A percentile compares a stretch with the other conserved stretches of the same genome.
phyloP scores from a whole-genome alignment of 1,140 invertebrate species.

The Cephus cinctus region DNA sequence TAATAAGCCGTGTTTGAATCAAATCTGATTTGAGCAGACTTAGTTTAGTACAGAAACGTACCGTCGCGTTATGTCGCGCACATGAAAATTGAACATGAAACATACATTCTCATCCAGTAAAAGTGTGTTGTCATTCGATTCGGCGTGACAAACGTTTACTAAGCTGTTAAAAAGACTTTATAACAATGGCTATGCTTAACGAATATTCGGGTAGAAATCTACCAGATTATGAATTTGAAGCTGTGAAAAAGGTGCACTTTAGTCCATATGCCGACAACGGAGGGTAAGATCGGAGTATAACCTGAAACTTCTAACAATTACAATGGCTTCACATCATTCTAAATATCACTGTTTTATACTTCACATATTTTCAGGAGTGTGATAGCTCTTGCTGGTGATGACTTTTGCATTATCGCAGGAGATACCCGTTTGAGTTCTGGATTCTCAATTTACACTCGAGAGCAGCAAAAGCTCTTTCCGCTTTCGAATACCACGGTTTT shows the following conservation, averaged over 20 bases:
- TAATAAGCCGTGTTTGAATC: no score
- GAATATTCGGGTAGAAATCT: slow-evolving; percentile 45
- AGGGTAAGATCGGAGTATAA: slow-evolving; percentile 58
- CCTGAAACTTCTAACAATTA: slow-evolving; percentile 13
- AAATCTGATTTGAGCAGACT: no score
- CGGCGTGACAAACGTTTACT: not conserved
- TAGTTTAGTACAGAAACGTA: no score
- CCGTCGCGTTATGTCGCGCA: no score
- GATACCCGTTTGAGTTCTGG: slow-evolving; percentile 93
- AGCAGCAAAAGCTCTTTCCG: slow-evolving; percentile 82
- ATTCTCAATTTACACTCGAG: slow-evolving; percentile 84
- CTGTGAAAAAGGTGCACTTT: slow-evolving; percentile 64
- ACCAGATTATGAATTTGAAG: slow-evolving; percentile 66
- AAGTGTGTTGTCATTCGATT: slow-evolving; percentile 5
- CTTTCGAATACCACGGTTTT: slow-evolving; percentile 82
- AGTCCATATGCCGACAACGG: slow-evolving; percentile 77
- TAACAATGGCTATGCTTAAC: slow-evolving; percentile 32
- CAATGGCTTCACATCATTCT: slow-evolving; percentile 14
- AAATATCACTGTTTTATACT: not conserved
- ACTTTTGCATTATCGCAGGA: slow-evolving; percentile 66
- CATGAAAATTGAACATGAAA: no score
- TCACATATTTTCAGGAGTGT: slow-evolving; percentile 65
- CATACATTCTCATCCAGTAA: no score
- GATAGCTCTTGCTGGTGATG: slow-evolving; percentile 89
- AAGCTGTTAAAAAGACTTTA: not conserved